Base-by-base conservation (phyloP, 2,888 invertebrate species). In the Watsonalla cultraria region DNA sequence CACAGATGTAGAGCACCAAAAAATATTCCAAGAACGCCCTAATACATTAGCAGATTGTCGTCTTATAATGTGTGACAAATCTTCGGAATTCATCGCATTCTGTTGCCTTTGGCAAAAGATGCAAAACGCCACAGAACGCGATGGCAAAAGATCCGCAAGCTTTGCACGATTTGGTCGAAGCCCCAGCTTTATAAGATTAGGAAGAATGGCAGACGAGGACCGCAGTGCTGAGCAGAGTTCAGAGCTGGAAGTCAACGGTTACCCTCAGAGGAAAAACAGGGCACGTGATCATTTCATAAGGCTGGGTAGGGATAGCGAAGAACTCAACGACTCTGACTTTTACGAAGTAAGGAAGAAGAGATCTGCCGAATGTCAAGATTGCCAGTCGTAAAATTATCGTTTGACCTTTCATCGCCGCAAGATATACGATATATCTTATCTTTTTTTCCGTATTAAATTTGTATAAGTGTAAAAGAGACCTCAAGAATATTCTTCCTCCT, bases 161-260 rank as follows among this genome's bases (percentile, higher is more conserved):
- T 90, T 90, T 62, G 74, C 90, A 7, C 71, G 91, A 14, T 78
- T 90, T 2, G 91, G 89, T 5, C 76, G 91, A 0, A 82, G 85
- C 51, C 86, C 86, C 7, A 90, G 86, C 60, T 92, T 92, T 68
- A 84, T 92, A 59, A 74, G 92, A 8, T 80, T 92, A n/a, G 92
- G 91, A 0, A 76, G 91, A 51, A 80, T 88, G 2, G 62, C 60
- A 5, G 82, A 81, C 0, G 85, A 86, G 0, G 82, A 83, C 0
- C 81, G 76, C n/a, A 54, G 54, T 6, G 74, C 65, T 4, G 82
- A 84, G 45, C 80, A 79, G 53, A 71, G 65, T 33, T 72, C 82
- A 0, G 82, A 84, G 0, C 53, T 80, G 15, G 64, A 74, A 0
- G 74, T 80, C 5, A 79, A 68, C 45, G 81, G 80, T 5, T 81